These are phyloP conservation scores for Drosophila cyrtoloma DNA, from an alignment of 2,888 invertebrate genomes.

Conservation along the genomic window DNA sequence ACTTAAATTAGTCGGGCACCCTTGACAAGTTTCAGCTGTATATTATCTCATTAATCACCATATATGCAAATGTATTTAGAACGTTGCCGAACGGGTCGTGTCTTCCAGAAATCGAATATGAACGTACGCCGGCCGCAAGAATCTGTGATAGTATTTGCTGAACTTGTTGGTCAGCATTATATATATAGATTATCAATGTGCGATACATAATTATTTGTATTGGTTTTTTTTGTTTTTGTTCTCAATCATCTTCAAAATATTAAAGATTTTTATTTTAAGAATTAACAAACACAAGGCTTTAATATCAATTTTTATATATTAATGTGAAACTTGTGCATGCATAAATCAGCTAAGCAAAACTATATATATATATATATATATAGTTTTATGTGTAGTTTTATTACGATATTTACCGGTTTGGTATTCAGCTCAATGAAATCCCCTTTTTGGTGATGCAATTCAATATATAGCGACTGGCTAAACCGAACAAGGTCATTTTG, in stretches of 20 bases:
- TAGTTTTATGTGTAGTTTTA: neutral
- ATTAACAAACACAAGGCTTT: neutral
- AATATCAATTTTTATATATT: neutral
- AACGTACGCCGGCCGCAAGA: neutral
- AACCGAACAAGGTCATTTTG: slow-evolving; percentile 2
- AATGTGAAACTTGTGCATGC: neutral
- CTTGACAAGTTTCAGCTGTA: slow-evolving; percentile 17
- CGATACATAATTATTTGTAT: neutral
- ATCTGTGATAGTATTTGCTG: neutral
- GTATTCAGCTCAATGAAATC: slow-evolving; percentile 4
- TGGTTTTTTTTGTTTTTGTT: neutral
- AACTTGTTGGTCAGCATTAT: slow-evolving; percentile 18
- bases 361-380: neutral
- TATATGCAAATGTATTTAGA: slow-evolving; percentile 52
- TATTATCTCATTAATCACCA: slow-evolving; percentile 47
- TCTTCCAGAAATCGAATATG: slow-evolving; percentile 27
- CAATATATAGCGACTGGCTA: neutral
- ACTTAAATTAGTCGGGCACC: slow-evolving; percentile 25
- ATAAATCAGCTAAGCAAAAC: neutral
- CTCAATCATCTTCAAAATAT: neutral
- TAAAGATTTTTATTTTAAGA: neutral
- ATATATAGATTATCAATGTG: slow-evolving; percentile 13
- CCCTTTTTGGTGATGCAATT: slow-evolving; percentile 1
- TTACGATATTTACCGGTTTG: neutral
- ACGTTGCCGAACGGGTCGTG: slow-evolving; percentile 32